Base-by-base conservation (phyloP, 2,797 vertebrate species). In the Clarias fuscus region DNA sequence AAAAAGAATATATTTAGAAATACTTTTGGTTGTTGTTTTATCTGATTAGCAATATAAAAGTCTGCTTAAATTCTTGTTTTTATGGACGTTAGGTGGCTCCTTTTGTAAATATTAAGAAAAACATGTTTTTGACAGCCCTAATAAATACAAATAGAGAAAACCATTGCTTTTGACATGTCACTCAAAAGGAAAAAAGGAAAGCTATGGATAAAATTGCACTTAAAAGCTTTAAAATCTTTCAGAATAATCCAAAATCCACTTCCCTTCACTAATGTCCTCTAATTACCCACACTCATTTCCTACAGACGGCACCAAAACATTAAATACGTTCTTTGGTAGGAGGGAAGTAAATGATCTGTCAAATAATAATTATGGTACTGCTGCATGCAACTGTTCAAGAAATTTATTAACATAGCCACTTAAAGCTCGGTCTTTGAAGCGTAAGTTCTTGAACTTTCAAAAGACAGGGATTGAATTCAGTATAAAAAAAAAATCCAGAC, bases 281-380 rank as follows among this genome's bases (percentile, higher is more conserved):
- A 80, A 80, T 80, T 80, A 56, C 72, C 61, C 33, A 5, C 7
- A 15, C 71, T 22, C 71, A 15, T 65, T 62, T 75, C 73, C 43
- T 67, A 58, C 27, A 58, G 27, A 37, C 59, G 22, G 78, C 72
- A 20, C 59, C 22, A 43, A 37, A 30, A 67, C 83, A 37, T 56
- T 27, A 65, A 80, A 64, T 43, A 48, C 22, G 59, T 48, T 61
- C 20, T 79, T 64, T 64, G 59, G 61, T 43, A 43, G 33, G 13
- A 65, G 78, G 78, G 14, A 80, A 65, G 78, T 80, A 80, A 64
- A 80, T 80, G 78, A 80, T 64, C 78, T 80, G 78, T 80, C 78
- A 43, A 64, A 65, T 65, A 64, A 65, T 80, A 80, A 65, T 80
- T 65, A 80, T 43, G 24, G 33, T 80, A 17, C 61, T 84, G 27